Conservation (phyloP, 2,113 vertebrate genomes). For the Lepus europaeus region DNA sequence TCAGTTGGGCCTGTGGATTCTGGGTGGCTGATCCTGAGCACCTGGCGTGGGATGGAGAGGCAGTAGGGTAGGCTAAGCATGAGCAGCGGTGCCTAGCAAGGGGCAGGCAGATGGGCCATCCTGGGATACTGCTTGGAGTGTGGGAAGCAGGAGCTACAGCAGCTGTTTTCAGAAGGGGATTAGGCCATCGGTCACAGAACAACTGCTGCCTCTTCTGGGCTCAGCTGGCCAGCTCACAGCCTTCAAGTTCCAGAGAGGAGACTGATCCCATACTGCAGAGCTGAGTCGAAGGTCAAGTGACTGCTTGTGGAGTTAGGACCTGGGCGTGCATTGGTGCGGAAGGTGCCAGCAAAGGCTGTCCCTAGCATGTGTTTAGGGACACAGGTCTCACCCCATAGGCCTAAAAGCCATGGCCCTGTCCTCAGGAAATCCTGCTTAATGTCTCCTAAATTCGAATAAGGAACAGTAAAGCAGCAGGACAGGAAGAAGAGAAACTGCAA, state of each 20-base stretch:
- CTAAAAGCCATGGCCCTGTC: not conserved
- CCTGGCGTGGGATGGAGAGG: not conserved
- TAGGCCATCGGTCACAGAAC: constrained; percentile 28
- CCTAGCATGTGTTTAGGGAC: not conserved
- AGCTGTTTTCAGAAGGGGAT: constrained; percentile 29
- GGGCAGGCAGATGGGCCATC: not conserved
- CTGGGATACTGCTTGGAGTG: not conserved
- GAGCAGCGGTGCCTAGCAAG: constrained; percentile 14
- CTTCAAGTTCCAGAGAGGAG: not conserved
- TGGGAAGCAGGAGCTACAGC: not conserved
- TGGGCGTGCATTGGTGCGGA: not conserved
- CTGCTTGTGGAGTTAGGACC: not conserved
- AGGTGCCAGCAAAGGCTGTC: not conserved
- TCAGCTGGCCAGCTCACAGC: not conserved
- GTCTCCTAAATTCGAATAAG: not conserved
- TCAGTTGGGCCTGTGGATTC: not conserved
- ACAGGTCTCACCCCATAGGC: not conserved
- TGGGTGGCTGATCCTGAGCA: not conserved
- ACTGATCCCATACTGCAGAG: not conserved
- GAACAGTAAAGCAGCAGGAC: not conserved
- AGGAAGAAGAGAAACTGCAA: not conserved
- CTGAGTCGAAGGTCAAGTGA: not conserved
- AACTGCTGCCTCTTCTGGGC: not conserved
- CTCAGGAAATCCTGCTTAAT: constrained; percentile 1
- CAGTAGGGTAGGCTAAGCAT: constrained; percentile 10